phyloP scores from a whole-genome alignment of 2,113 vertebrate genomes.

The Pandion haliaetus region DNA sequence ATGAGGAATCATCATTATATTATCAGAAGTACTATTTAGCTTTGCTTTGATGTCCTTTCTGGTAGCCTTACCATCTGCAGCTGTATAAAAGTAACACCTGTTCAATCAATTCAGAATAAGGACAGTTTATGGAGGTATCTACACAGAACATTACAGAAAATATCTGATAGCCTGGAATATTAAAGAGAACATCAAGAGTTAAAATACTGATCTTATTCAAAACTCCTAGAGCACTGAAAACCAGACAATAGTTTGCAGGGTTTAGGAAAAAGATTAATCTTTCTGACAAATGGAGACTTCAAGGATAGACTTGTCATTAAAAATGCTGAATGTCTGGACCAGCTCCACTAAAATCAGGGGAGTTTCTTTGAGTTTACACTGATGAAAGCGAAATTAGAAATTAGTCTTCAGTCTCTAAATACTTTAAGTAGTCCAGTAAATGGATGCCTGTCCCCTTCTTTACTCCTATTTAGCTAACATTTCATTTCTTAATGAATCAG shows the following conservation, averaged over 20 bases:
- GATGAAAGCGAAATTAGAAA: neutral
- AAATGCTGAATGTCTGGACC: neutral
- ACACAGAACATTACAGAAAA: neutral
- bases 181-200: neutral
- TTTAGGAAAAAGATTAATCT: neutral
- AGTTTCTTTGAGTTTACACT: neutral
- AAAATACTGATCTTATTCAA: neutral
- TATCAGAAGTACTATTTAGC: neutral
- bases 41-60: conserved; percentile 9
- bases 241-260: neutral
- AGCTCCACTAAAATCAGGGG: neutral
- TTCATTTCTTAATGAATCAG: conserved; percentile 50
- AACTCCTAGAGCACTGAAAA: neutral
- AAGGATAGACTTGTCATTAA: neutral
- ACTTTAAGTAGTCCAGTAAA: neutral
- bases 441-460: conserved; percentile 17
- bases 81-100: conserved; percentile 21
- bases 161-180: neutral
- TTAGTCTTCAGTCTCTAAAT: neutral
- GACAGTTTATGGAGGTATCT: neutral
- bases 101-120: neutral
- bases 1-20: neutral
- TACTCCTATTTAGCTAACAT: conserved; percentile 35
- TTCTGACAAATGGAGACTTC: neutral
- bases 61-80: conserved; percentile 23